phyloP scores from a whole-genome alignment of 1,140 invertebrate species.

The Danaus plexippus region DNA sequence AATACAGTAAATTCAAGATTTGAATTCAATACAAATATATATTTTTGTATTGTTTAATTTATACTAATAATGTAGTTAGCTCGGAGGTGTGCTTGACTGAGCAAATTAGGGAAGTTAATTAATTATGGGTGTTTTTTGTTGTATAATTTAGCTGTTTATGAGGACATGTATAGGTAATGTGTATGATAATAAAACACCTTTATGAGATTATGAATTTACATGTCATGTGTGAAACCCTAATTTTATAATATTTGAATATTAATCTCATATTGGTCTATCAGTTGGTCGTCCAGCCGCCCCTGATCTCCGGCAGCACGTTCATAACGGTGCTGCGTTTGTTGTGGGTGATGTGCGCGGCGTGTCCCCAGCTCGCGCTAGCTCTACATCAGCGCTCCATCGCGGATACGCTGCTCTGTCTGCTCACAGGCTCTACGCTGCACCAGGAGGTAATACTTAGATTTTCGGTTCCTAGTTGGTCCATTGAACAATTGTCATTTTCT shows the following conservation, averaged over 20 bases:
- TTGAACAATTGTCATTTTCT: no score
- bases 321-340: slow-evolving; percentile 96
- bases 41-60: slow-evolving; percentile 5
- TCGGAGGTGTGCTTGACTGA: no score
- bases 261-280: slow-evolving; percentile 33
- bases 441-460: slow-evolving; percentile 76
- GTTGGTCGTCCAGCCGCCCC: slow-evolving; percentile 92
- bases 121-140: no score
- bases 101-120: no score
- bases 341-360: slow-evolving; percentile 94
- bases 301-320: slow-evolving; percentile 94
- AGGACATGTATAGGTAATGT: no score
- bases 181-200: no score
- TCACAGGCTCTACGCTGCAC: slow-evolving; percentile 87
- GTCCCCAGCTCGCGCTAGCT: slow-evolving; percentile 92
- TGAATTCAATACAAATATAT: neutral
- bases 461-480: no score
- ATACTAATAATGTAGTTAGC: neutral
- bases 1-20: slow-evolving; percentile 2
- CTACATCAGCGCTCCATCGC: slow-evolving; percentile 96
- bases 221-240: no score
- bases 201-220: no score
- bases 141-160: no score
- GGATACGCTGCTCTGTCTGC: slow-evolving; percentile 91
- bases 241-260: no score